Evolutionary conservation across 2,888 invertebrate genomes (phyloP).

Genomic region (Tetrapedia diversipes): DNA sequence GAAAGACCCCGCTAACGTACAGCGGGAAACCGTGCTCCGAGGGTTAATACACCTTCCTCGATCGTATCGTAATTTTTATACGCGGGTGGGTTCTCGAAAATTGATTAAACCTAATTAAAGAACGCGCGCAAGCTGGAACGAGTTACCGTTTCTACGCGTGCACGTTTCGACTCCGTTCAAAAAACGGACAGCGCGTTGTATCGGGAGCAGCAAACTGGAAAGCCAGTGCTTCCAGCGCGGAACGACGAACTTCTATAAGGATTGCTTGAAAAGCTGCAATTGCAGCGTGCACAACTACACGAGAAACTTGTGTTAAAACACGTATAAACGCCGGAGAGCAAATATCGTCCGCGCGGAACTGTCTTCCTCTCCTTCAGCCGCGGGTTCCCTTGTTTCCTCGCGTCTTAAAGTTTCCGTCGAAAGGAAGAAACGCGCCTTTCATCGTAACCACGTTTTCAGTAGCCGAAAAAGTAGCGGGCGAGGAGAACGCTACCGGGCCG

Average conservation of each 20-base stretch:
- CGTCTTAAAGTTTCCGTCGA: conserved; percentile 55
- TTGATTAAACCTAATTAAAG: too few species aligned
- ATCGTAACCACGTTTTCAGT: conserved; percentile 62
- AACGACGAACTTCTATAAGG: conserved; percentile 11
- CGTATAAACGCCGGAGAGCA: conserved; percentile 20
- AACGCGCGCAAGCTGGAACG: too few species aligned
- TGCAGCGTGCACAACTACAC: background rate
- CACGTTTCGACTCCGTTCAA: background rate
- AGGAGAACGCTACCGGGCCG: too few species aligned
- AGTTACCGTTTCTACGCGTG: too few species aligned
- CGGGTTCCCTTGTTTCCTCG: conserved; percentile 16
- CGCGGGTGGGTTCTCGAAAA: too few species aligned
- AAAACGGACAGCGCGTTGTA: background rate
- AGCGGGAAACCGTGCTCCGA: too few species aligned
- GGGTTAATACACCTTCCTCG: too few species aligned
- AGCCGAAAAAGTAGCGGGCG: conserved; percentile 35
- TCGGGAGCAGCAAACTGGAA: background rate
- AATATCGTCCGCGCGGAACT: conserved; percentile 36
- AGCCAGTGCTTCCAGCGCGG: background rate
- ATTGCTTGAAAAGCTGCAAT: background rate
- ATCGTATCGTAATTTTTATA: too few species aligned
- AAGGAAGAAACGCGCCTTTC: conserved; percentile 49
- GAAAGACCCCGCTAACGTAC: too few species aligned
- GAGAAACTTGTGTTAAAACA: conserved; percentile 12
- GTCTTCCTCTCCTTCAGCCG: conserved; percentile 8